phyloP scores from a whole-genome alignment of 1,140 invertebrate species.

The Xylocopa sonorina region DNA sequence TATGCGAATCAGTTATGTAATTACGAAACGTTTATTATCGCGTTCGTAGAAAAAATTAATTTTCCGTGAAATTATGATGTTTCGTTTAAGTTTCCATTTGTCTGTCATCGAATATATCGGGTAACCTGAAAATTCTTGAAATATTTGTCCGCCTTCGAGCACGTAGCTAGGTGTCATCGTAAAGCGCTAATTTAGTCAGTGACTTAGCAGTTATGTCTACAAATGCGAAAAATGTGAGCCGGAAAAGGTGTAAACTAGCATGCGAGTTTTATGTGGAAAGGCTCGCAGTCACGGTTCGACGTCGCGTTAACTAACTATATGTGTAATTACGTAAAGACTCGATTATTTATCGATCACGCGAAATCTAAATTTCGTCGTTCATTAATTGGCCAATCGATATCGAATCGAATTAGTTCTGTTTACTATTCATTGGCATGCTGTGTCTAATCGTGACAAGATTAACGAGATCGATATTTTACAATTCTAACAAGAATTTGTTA shows the following conservation, averaged over 20 bases:
- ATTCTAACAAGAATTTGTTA: too few species aligned
- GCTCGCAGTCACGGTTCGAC: not conserved
- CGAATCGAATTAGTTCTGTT: too few species aligned
- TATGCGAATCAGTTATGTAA: too few species aligned
- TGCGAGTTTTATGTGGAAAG: not conserved
- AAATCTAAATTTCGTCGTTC: not conserved
- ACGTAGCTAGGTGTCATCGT: not conserved
- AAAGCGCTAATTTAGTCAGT: constrained; percentile 13
- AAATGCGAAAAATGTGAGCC: not conserved
- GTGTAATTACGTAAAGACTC: not conserved
- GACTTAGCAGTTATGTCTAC: not conserved
- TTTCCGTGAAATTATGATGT: too few species aligned
- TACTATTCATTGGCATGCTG: too few species aligned
- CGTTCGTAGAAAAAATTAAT: too few species aligned
- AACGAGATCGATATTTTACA: too few species aligned
- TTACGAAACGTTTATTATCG: too few species aligned
- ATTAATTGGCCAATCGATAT: too few species aligned
- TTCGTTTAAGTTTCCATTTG: too few species aligned
- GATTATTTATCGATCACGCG: not conserved
- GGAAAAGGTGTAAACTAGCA: constrained; percentile 11
- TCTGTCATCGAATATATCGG: too few species aligned
- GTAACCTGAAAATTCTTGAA: not conserved
- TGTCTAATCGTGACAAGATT: too few species aligned
- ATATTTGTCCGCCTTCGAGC: not conserved
- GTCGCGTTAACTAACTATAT: not conserved